Evolutionary conservation across 2,113 vertebrate genomes (phyloP).

Genomic region (Bagarius yarrelli): DNA sequence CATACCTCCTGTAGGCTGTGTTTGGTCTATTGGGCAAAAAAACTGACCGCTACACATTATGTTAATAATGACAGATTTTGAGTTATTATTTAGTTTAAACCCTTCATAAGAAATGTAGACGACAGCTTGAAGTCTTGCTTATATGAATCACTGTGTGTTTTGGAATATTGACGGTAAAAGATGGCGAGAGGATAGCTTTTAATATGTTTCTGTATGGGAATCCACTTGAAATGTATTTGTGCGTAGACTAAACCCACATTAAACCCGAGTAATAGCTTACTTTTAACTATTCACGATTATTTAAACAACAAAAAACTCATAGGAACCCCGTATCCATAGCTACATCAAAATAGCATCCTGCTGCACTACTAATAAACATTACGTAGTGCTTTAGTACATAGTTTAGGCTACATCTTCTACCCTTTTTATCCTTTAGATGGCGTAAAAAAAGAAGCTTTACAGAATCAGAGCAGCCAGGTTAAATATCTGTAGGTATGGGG

Average conservation of each 20-base stretch:
- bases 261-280: background rate
- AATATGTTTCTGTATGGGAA: background rate
- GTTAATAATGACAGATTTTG: no score
- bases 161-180: background rate
- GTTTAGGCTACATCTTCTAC: conserved; percentile 6
- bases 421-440: conserved; percentile 38
- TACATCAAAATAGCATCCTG: background rate
- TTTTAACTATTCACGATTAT: no score
- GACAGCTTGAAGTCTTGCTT: no score
- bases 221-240: background rate
- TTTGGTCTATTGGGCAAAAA: no score
- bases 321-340: background rate
- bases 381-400: background rate
- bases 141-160: no score
- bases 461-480: background rate
- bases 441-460: conserved; percentile 34
- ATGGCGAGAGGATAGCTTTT: background rate
- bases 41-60: background rate
- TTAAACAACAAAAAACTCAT: background rate
- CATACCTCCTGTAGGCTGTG: background rate
- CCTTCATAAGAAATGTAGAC: no score
- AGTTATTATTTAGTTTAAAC: no score
- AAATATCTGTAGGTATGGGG: background rate
- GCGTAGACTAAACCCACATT: background rate
- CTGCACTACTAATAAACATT: background rate